Percentiles rank a stretch among this genome's conserved stretches.
phyloP scores from a whole-genome alignment of 1,140 invertebrate species.

The Leptopilina boulardi region DNA sequence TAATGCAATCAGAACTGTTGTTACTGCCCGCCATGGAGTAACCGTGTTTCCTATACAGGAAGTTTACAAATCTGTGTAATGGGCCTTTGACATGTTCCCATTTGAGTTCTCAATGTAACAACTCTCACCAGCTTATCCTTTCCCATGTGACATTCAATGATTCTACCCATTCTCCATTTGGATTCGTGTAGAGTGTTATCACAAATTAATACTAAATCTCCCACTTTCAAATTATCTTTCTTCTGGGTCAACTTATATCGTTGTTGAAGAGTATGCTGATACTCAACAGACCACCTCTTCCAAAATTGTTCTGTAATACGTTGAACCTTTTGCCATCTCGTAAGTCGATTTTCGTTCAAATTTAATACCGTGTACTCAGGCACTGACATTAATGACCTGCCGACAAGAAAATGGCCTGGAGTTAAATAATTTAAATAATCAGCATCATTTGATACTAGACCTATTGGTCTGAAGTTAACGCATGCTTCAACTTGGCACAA shows the following conservation, averaged over 20 bases:
- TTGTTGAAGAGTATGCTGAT: neutral
- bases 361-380: too few species aligned
- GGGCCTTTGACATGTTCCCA: too few species aligned
- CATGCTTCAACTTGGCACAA: slow-evolving; percentile 61
- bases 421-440: neutral
- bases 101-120: neutral
- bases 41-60: too few species aligned
- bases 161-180: neutral
- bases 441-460: neutral
- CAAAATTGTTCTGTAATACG: neutral
- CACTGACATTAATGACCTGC: too few species aligned
- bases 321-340: too few species aligned
- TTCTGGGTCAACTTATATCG: neutral
- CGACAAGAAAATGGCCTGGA: neutral
- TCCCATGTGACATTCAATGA: neutral
- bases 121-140: slow-evolving; percentile 10
- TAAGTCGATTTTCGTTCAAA: too few species aligned
- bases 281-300: neutral
- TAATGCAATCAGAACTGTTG: too few species aligned
- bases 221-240: neutral
- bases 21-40: too few species aligned
- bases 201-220: neutral
- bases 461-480: slow-evolving; percentile 57
- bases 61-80: too few species aligned
- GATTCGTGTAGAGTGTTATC: neutral